Conservation (phyloP, 2,797 vertebrate species). For the Chiloscyllium punctatum region DNA sequence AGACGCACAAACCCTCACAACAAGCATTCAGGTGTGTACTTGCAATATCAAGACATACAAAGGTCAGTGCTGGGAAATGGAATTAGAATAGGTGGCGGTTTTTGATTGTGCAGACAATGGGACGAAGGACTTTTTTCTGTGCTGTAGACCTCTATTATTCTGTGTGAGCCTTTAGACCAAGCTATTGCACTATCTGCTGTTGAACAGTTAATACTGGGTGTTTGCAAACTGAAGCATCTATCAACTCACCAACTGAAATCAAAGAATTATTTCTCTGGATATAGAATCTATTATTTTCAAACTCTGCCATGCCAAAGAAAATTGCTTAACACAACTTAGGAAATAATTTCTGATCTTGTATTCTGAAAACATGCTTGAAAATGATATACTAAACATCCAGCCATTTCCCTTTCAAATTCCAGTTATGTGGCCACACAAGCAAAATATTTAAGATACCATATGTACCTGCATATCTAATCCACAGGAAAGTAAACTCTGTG, state of each 20-base stretch:
- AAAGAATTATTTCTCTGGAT: neutral
- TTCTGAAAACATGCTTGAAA: neutral
- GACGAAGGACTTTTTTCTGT: no score
- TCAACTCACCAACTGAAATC: neutral
- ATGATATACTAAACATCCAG: no score
- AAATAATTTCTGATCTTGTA: neutral
- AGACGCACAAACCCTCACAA: no score
- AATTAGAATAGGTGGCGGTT: no score
- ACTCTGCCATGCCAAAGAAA: neutral
- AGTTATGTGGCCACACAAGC: neutral
- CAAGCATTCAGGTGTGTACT: no score
- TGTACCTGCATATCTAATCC: constrained; percentile 97
- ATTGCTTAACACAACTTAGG: neutral
- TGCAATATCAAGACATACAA: no score
- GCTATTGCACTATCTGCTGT: neutral
- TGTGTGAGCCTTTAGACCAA: neutral
- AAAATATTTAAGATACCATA: neutral
- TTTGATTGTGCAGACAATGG: no score
- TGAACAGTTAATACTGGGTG: neutral
- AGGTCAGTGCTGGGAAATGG: no score
- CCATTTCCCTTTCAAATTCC: neutral
- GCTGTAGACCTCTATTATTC: no score
- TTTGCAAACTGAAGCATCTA: neutral
- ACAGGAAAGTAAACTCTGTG: constrained; percentile 84
- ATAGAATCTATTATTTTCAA: neutral